Evolutionary conservation across 23 tunicate genomes (phyloP).

Genomic region (Halocynthia roretzi): DNA sequence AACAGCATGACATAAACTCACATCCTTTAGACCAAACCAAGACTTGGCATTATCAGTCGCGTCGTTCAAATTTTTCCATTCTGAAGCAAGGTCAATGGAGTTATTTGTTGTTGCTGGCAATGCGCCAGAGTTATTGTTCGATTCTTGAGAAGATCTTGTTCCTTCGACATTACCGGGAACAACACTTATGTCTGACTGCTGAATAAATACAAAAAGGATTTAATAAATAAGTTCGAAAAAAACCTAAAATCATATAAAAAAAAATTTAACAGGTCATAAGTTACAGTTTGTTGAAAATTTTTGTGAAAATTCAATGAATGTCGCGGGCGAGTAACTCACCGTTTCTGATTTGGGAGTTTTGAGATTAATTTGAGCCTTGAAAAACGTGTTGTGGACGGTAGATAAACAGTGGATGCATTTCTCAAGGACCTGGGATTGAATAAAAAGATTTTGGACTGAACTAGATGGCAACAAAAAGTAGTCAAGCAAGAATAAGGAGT

Average conservation of each 20-base stretch:
- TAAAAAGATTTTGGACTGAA: not conserved
- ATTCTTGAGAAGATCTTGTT: not conserved
- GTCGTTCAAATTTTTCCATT: slow-evolving; percentile 27
- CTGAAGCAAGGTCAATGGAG: slow-evolving; percentile 8
- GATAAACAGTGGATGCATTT: slow-evolving; percentile 34
- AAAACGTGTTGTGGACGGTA: slow-evolving; percentile 31
- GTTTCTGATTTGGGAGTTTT: not conserved
- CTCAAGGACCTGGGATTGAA: slow-evolving; percentile 31
- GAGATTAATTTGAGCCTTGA: slow-evolving; percentile 9
- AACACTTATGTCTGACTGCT: not conserved
- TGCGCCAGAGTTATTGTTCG: not conserved
- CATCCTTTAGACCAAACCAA: slow-evolving; percentile 33
- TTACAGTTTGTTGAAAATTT: too few relatives aligned
- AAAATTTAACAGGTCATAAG: too few relatives aligned
- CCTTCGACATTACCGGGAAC: not conserved
- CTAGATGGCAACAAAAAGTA: not conserved
- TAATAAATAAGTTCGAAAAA: too few relatives aligned
- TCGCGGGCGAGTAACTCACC: too few relatives aligned
- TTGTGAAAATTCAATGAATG: too few relatives aligned
- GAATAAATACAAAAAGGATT: too few relatives aligned
- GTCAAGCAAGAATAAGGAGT: not conserved
- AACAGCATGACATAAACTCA: not conserved
- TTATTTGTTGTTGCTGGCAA: not conserved
- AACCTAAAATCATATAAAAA: too few relatives aligned
- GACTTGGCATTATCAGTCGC: slow-evolving; percentile 12